Evolutionary conservation across 1,140 invertebrate species (phyloP).

Genomic region (Anastatus disparis): DNA sequence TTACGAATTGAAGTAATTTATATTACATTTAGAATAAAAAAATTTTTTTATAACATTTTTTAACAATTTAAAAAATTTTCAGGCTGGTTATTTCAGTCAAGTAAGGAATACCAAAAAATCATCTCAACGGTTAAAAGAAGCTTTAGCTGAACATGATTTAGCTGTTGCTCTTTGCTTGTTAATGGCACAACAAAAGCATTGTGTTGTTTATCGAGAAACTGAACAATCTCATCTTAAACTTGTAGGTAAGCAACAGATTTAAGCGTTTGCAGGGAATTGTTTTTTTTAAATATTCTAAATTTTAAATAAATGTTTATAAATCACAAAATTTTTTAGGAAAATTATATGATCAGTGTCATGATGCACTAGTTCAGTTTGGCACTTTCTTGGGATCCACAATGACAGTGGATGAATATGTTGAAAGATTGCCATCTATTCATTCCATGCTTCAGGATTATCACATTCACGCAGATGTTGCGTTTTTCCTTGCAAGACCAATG

Average conservation of each 20-base stretch:
- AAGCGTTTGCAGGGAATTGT: no score
- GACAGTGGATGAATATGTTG: constrained; percentile 93
- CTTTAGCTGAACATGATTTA: constrained; percentile 89
- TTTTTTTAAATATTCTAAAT: not conserved
- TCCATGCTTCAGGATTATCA: constrained; percentile 92
- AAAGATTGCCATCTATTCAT: constrained; percentile 88
- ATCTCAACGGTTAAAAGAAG: constrained; percentile 94
- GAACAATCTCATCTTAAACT: constrained; percentile 92
- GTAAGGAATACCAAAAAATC: constrained; percentile 97
- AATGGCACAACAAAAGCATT: constrained; percentile 97
- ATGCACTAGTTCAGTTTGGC: constrained; percentile 97
- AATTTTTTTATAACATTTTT: not conserved
- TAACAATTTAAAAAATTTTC: constrained; percentile 39
- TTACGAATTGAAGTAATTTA: constrained; percentile 86
- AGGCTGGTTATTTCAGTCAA: constrained; percentile 96
- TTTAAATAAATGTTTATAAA: not conserved
- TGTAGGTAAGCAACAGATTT: constrained; percentile 69
- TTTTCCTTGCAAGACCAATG: constrained; percentile 94
- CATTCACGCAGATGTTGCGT: constrained; percentile 94
- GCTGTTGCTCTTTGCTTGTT: constrained; percentile 93
- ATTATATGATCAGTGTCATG: constrained; percentile 91
- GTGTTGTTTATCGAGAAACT: constrained; percentile 88
- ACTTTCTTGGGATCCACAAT: constrained; percentile 93
- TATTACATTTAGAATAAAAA: constrained; percentile 20
- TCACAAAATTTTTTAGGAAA: constrained; percentile 68